Percentiles rank a stretch among this genome's conserved stretches.
Evolutionary conservation across 2,113 vertebrate genomes (phyloP).

Genomic region (Brachyistius frenatus): DNA sequence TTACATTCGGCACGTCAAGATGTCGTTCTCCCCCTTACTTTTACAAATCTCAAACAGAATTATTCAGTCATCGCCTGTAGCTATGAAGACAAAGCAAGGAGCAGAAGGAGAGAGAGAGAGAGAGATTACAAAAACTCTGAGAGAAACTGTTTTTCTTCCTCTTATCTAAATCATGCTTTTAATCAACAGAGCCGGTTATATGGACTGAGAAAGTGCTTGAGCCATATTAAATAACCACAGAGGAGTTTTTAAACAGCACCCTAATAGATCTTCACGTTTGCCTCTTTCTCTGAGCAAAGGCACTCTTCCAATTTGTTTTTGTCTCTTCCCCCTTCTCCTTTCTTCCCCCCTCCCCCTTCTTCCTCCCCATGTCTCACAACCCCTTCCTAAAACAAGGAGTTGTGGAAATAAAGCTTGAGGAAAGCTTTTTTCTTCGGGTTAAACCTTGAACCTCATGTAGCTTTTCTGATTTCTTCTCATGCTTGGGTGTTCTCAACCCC

Average conservation of each 20-base stretch:
- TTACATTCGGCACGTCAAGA: conserved; percentile 69
- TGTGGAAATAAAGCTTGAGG: background rate
- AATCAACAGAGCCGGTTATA: conserved; percentile 41
- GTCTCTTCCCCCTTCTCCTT: background rate
- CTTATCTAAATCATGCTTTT: conserved; percentile 50
- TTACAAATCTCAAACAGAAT: conserved; percentile 81
- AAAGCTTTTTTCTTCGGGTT: background rate
- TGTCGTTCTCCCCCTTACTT: conserved; percentile 69
- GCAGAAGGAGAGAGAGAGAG: conserved; percentile 39
- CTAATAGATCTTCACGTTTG: conserved; percentile 2
- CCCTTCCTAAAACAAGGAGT: background rate
- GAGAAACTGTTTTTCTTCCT: conserved; percentile 32
- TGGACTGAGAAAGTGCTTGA: conserved; percentile 30
- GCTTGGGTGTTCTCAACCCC: background rate
- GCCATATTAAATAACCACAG: conserved; percentile 43
- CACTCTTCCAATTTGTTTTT: background rate
- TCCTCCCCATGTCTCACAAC: background rate
- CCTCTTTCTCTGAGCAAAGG: background rate
- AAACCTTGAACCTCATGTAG: background rate
- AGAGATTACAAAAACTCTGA: background rate
- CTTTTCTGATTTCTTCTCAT: conserved; percentile 1
- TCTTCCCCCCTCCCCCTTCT: background rate
- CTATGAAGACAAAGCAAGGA: conserved; percentile 72
- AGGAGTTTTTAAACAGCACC: conserved; percentile 7
- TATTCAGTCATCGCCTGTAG: conserved; percentile 75